phyloP scores from a whole-genome alignment of 1,140 invertebrate species.

The Vollenhovia emeryi region DNA sequence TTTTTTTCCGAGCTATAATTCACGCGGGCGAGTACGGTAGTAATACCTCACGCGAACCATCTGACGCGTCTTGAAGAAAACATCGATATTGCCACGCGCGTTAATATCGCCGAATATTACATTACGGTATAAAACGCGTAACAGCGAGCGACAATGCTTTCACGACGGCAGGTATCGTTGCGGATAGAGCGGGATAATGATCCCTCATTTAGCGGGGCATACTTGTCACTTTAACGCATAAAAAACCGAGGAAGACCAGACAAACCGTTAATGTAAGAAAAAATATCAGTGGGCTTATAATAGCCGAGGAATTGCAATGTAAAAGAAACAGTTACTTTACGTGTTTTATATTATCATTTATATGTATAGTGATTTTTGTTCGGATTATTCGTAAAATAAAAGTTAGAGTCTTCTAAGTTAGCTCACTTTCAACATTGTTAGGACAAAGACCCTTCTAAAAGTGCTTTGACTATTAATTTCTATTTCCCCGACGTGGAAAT shows the following conservation, averaged over 20 bases:
- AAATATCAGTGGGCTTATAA: neutral
- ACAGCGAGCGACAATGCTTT: neutral
- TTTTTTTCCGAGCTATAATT: conserved; percentile 25
- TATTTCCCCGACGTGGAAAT: neutral
- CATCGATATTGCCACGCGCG: conserved; percentile 22
- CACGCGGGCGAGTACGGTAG: neutral
- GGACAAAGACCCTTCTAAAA: neutral
- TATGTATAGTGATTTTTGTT: neutral
- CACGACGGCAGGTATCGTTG: neutral
- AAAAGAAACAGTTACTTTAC: neutral
- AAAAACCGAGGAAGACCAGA: neutral
- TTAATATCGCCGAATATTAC: conserved; percentile 17
- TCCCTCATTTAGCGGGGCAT: neutral
- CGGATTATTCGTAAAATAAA: neutral
- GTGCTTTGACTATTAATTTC: neutral
- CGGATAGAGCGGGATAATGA: neutral
- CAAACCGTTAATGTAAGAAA: neutral
- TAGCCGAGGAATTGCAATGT: neutral
- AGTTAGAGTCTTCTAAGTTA: neutral
- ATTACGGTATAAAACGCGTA: neutral
- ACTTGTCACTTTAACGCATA: neutral
- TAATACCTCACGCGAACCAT: neutral
- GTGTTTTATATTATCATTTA: neutral
- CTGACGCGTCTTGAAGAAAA: neutral
- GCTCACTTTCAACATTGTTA: neutral